A percentile compares a stretch with the other conserved stretches of the same genome.
These are phyloP conservation scores for Myotis lucifugus DNA, from an alignment of 2,113 vertebrate species.

Conservation along the genomic window DNA sequence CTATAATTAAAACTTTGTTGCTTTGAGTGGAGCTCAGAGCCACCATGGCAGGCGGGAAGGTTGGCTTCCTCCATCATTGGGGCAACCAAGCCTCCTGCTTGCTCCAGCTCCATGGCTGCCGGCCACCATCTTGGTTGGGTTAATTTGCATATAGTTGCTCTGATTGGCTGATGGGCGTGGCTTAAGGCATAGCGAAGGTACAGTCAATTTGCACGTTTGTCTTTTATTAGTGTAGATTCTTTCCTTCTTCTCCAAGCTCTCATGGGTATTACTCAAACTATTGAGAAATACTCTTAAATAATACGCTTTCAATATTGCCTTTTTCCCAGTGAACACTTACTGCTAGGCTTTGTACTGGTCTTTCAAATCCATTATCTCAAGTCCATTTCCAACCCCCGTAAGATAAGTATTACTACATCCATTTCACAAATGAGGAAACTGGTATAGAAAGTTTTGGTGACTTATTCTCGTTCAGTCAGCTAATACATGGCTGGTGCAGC, in stretches of 20 bases:
- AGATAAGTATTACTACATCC: accelerated
- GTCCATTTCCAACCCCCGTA: neutral
- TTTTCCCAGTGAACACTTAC: neutral
- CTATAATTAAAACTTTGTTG: too few relatives aligned
- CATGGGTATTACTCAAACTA: neutral
- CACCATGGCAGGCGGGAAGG: too few relatives aligned
- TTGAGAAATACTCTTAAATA: neutral
- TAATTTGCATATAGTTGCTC: too few relatives aligned
- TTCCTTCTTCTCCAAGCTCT: neutral
- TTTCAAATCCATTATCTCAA: neutral
- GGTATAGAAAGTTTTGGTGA: neutral
- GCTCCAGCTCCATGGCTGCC: too few relatives aligned
- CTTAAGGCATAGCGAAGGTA: too few relatives aligned
- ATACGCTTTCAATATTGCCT: neutral
- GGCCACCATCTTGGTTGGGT: too few relatives aligned
- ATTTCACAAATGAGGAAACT: neutral
- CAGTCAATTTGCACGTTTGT: too few relatives aligned
- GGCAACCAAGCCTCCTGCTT: too few relatives aligned
- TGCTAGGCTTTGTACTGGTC: neutral
- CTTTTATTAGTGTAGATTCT: too few relatives aligned
- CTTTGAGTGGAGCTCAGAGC: too few relatives aligned
- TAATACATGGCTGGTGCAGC: neutral
- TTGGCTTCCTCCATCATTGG: too few relatives aligned
- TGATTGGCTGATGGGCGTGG: too few relatives aligned
- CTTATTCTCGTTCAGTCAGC: neutral